Percentiles rank a stretch among this genome's conserved stretches.
phyloP scores from a whole-genome alignment of 2,797 vertebrate genomes.

The Pangasius sanitwongsei region DNA sequence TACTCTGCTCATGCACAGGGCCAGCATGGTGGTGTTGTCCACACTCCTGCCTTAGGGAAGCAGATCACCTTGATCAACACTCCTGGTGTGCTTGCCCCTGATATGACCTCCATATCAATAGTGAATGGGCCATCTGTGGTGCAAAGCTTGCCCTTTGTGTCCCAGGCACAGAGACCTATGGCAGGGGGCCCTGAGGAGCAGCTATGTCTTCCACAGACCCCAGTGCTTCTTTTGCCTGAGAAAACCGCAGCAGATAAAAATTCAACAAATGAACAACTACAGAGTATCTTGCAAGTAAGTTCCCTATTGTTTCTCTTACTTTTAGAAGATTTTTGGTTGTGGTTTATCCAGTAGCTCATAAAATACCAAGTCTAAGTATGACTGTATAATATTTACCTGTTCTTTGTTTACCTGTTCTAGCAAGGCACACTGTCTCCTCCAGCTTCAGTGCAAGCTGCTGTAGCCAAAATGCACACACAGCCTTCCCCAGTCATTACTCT shows the following conservation, averaged over 20 bases:
- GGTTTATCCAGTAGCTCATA: not conserved
- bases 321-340: slow-evolving; percentile 9
- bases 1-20: slow-evolving; percentile 70
- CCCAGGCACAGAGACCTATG: slow-evolving; percentile 63
- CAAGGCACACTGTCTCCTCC: slow-evolving; percentile 67
- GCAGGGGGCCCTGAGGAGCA: slow-evolving; percentile 63
- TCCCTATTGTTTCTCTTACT: not conserved
- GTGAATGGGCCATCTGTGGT: slow-evolving; percentile 73
- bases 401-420: slow-evolving; percentile 51
- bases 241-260: slow-evolving; percentile 67
- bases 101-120: slow-evolving; percentile 77
- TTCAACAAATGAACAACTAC: slow-evolving; percentile 68
- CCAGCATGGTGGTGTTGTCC: slow-evolving; percentile 70
- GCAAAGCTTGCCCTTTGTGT: slow-evolving; percentile 73
- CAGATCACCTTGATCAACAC: slow-evolving; percentile 83
- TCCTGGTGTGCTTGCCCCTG: slow-evolving; percentile 71
- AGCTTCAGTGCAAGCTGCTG: slow-evolving; percentile 60
- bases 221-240: slow-evolving; percentile 74
- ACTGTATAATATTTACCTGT: slow-evolving; percentile 1
- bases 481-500: slow-evolving; percentile 68
- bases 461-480: slow-evolving; percentile 62
- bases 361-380: not conserved
- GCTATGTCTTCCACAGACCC: slow-evolving; percentile 71
- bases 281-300: slow-evolving; percentile 70
- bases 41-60: slow-evolving; percentile 75